Evolutionary conservation across 2,888 invertebrate genomes (phyloP), one percentile per base, ranked within the genome.

Genomic region (Phyllotreta cruciferae): DNA sequence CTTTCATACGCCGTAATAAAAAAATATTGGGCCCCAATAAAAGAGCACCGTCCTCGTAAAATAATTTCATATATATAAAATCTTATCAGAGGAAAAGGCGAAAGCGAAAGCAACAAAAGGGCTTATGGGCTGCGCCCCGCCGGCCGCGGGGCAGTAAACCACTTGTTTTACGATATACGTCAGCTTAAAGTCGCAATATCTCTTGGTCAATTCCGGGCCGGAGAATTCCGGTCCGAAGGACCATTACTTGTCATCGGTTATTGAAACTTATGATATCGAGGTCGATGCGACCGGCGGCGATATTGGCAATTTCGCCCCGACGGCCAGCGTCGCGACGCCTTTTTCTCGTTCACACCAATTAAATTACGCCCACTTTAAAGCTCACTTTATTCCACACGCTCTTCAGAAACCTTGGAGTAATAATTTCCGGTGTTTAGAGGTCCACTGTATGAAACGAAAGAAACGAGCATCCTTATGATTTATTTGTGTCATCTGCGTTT

Each of bases 171-270:
- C 66, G 70, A 65, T 62, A 64, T 62, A 57, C 47, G 66, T 67
- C 68, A 70, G 72, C 72, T 74, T 73, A 70, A 70, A 66, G 66
- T 66, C 66, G 68, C 72, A 73, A 75, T 75, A 75, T 73, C 69
- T 75, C 67, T 71, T 73, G 71, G 71, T 74, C 74, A 73, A 73
- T 73, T 73, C 69, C 57, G 63, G 63, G 69, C 68, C 66, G n/a
- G 49, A 24, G 24, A 24, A 24, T 24, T 24, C 4, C 24, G 24
- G 24, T 24, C 24, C 24, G 24, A 24, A 24, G 24, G 4, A 24
- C 24, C 70, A 75, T 76, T 76, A 76, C 74, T 73, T 75, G 76
- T 76, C 76, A 74, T 76, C 74, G 72, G 75, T 74, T 75, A 76
- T 76, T 76, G 75, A 74, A 74, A 76, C 73, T 76, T 76, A 76